Conservation (phyloP, 53 echinoderm and acorn worm genomes). For the Crossaster papposus region DNA sequence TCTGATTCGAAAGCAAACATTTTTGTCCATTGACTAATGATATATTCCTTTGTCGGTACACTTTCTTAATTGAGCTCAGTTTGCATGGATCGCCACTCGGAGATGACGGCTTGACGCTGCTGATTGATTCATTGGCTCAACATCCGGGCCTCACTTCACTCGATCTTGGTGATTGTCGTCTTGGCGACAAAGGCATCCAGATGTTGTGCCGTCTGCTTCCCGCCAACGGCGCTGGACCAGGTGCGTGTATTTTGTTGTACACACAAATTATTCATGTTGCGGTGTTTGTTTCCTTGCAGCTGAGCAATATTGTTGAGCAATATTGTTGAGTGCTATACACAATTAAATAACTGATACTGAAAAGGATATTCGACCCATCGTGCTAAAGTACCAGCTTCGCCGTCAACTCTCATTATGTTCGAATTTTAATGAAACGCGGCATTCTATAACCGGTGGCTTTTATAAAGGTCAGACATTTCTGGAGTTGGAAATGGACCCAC, state of each 20-base stretch:
- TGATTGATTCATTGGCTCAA: conserved; percentile 48
- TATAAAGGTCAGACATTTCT: no score
- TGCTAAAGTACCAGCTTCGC: no score
- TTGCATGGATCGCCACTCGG: conserved; percentile 66
- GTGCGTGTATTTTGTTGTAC: conserved; percentile 22
- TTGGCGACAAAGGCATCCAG: conserved; percentile 64
- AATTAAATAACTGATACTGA: not conserved
- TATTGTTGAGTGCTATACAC: not conserved
- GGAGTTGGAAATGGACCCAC: no score
- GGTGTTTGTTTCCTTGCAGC: not conserved
- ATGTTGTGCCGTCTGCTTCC: conserved; percentile 61
- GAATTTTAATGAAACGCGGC: no score
- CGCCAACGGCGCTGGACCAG: conserved; percentile 56
- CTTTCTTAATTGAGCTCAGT: conserved; percentile 12
- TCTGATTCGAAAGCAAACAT: not conserved
- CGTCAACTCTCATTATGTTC: no score
- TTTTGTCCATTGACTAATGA: not conserved
- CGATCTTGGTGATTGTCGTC: conserved; percentile 73
- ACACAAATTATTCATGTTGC: not conserved
- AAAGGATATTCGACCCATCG: no score
- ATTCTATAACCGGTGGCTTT: no score
- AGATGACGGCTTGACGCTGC: conserved; percentile 55
- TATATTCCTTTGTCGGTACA: not conserved
- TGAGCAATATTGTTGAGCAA: no score
- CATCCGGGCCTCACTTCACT: conserved; percentile 67